A percentile compares a stretch with the other conserved stretches of the same genome.
phyloP scores from a whole-genome alignment of 2,888 invertebrate genomes.

The Caenorhabditis doughertyi region DNA sequence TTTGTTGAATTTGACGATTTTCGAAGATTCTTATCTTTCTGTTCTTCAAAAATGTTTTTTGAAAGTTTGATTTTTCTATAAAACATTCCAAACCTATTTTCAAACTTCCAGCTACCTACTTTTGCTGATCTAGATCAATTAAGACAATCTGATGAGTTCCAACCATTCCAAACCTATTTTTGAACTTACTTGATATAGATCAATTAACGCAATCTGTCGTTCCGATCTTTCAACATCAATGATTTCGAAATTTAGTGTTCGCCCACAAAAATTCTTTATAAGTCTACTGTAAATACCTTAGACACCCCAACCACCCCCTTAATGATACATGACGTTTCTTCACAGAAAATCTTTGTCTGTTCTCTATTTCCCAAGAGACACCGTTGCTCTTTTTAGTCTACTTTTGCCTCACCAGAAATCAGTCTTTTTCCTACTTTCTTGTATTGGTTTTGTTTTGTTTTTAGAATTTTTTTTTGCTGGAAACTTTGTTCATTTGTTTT shows the following conservation, averaged over 20 bases:
- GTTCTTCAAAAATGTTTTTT: too few relatives aligned
- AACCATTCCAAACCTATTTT: background rate
- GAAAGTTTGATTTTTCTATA: background rate
- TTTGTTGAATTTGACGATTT: too few relatives aligned
- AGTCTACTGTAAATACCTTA: background rate
- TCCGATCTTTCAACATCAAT: background rate
- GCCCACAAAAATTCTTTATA: background rate
- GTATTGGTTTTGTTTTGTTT: background rate
- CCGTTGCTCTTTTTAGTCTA: background rate
- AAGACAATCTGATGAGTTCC: background rate
- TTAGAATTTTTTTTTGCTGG: background rate
- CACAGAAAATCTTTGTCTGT: background rate
- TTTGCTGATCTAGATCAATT: too few relatives aligned
- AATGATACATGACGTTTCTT: background rate
- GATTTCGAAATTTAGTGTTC: constrained; percentile 13
- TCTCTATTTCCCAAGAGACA: background rate
- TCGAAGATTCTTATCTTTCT: too few relatives aligned
- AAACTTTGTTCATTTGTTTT: background rate
- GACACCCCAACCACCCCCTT: background rate
- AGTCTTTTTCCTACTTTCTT: background rate
- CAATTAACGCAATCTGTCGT: background rate
- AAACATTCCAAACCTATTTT: background rate
- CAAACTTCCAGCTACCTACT: too few relatives aligned
- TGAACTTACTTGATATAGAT: too few relatives aligned
- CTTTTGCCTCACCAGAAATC: background rate